These are phyloP conservation scores for Drosophila mulleri DNA, from an alignment of 2,888 invertebrate species.

Conservation along the genomic window DNA sequence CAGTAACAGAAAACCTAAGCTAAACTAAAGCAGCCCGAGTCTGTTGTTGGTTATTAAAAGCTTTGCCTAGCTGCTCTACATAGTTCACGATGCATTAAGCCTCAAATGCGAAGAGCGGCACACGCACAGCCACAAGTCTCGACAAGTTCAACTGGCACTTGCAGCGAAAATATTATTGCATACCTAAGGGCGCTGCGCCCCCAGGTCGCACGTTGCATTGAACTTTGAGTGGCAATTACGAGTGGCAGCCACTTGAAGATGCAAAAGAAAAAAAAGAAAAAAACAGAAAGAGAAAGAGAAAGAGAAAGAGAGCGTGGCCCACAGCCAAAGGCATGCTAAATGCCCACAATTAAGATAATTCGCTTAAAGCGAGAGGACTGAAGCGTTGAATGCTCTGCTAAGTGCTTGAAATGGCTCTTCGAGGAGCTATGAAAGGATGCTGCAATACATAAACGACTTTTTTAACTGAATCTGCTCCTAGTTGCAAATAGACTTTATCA, in stretches of 20 bases:
- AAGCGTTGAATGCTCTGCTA: background rate
- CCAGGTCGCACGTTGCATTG: conserved; percentile 25
- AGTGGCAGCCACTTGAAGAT: conserved; percentile 37
- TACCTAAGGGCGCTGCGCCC: conserved; percentile 21
- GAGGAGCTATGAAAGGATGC: background rate
- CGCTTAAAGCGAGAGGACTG: conserved; percentile 21
- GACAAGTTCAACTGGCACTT: conserved; percentile 35
- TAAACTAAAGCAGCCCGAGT: background rate
- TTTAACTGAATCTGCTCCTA: background rate
- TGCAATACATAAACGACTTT: background rate
- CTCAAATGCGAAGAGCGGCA: background rate
- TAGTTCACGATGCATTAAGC: conserved; percentile 31
- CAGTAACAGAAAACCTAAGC: background rate
- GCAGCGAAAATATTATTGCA: conserved; percentile 39
- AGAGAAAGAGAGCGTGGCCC: background rate
- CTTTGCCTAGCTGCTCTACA: conserved; percentile 20
- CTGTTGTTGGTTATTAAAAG: conserved; percentile 39
- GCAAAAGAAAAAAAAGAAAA: background rate
- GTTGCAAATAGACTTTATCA: too few species aligned
- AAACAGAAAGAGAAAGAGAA: too few species aligned
- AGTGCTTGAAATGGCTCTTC: background rate
- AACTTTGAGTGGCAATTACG: conserved; percentile 48
- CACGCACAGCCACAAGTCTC: conserved; percentile 2
- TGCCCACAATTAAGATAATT: conserved; percentile 71
- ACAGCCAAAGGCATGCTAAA: conserved; percentile 33